Conservation (phyloP, 1,140 invertebrate species). For the Caenorhabditis briggsae region DNA sequence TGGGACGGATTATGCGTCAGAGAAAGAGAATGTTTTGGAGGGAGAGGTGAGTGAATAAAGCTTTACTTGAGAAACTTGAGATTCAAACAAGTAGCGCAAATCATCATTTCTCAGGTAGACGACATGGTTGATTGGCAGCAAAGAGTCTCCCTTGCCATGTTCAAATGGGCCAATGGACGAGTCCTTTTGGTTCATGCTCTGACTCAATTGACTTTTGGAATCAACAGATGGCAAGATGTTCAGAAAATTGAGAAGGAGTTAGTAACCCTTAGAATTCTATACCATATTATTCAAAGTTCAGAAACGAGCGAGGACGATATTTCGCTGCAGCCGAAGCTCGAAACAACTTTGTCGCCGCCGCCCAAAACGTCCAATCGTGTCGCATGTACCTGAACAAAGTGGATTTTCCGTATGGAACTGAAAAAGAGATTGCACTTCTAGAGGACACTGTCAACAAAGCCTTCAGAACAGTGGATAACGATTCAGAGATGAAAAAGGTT, state of each 20-base stretch:
- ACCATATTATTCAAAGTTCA: constrained; percentile 59
- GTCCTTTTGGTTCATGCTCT: constrained; percentile 80
- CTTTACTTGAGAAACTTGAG: neutral
- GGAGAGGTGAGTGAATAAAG: constrained; percentile 73
- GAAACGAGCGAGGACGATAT: constrained; percentile 78
- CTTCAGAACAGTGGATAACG: constrained; percentile 80
- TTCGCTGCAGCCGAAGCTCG: constrained; percentile 80
- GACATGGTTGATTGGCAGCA: constrained; percentile 80
- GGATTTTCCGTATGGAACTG: constrained; percentile 82
- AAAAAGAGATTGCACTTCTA: constrained; percentile 81
- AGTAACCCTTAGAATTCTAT: constrained; percentile 49
- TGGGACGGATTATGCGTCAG: constrained; percentile 81
- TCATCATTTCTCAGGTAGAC: constrained; percentile 79
- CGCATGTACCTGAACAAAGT: constrained; percentile 80
- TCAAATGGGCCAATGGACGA: constrained; percentile 81
- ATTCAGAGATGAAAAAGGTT: constrained; percentile 59
- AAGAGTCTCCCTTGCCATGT: constrained; percentile 80
- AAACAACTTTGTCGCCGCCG: constrained; percentile 82
- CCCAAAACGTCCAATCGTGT: constrained; percentile 81
- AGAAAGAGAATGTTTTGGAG: constrained; percentile 81
- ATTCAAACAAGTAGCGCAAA: too few species aligned
- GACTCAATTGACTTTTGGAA: constrained; percentile 79
- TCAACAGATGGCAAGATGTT: constrained; percentile 80
- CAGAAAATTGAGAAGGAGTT: constrained; percentile 78
- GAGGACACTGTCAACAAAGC: constrained; percentile 80